Evolutionary conservation across 1,140 invertebrate genomes (phyloP), one percentile per base, ranked within the genome.

Genomic region (Anastrepha ludens): DNA sequence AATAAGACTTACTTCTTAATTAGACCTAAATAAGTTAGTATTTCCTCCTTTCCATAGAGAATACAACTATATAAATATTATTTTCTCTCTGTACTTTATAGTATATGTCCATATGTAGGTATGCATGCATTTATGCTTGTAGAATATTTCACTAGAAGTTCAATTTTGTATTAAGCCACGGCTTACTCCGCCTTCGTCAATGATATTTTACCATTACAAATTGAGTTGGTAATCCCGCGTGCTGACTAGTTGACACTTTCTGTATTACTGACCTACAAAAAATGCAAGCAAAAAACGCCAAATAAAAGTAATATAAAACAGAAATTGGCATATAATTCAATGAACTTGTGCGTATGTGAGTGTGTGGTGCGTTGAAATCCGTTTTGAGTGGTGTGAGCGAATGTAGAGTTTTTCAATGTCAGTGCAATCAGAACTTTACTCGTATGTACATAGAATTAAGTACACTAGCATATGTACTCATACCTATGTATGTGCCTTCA

Each of bases 201-300:
- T 15, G 15, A 47, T 74, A 44, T 44, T 74, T 74, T 41, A 74
- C 39, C 15, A 39, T 41, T 74, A 74, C 67, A 74, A 74, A 74
- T 74, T 74, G 67, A 74, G 67, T 74, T 74, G 13, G 39, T 74
- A 74, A 74, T 74, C 67, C 67, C 39, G 39, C 39, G 67, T 13
- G 67, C 15, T 74, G 67, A n/a, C 41, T n/a, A 74, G 67, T 74
- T 74, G 67, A 47, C 67, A 74, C 41, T 74, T 74, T 74, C 44
- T 17, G 13, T 41, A 17, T 15, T n/a, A 74, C 11, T 74, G 65
- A 47, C 41, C 67, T 74, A 47, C 3, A 74, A 74, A 74, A 74
- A 74, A 44, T 17, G 67, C 8, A n/a, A 39, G 29, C 29, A 29
- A 67, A 64, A 17, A 64, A 67, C n/a, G 39, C 65, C 17, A 64